phyloP scores from a whole-genome alignment of 2,888 invertebrate genomes.

The Thumatha senex region DNA sequence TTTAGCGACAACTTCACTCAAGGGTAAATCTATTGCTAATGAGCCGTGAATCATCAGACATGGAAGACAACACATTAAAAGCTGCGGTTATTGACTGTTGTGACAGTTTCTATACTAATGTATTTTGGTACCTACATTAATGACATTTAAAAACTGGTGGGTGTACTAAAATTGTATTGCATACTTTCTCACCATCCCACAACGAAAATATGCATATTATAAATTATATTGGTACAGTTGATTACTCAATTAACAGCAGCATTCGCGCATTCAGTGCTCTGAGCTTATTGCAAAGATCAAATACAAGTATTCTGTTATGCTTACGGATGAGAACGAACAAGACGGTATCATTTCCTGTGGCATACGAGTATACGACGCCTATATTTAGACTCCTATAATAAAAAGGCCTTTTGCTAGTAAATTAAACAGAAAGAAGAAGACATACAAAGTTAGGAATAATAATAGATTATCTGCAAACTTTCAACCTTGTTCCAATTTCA shows the following conservation, averaged over 20 bases:
- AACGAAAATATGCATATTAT: too few species aligned
- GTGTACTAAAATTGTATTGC: too few species aligned
- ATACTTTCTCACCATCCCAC: too few species aligned
- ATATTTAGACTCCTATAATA: neutral
- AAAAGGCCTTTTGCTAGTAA: too few species aligned
- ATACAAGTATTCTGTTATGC: neutral
- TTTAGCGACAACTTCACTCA: conserved; percentile 3
- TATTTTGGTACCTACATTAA: too few species aligned
- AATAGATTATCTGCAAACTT: neutral
- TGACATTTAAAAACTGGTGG: too few species aligned
- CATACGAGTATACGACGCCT: neutral
- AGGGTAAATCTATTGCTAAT: conserved; percentile 1
- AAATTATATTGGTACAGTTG: too few species aligned
- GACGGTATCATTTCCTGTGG: conserved; percentile 1
- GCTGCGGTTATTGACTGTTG: neutral
- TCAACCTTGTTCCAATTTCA: conserved; percentile 1
- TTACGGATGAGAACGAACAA: neutral
- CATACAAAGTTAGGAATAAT: neutral
- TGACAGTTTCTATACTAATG: neutral
- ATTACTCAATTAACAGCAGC: too few species aligned
- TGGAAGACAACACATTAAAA: neutral
- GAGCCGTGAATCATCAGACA: neutral
- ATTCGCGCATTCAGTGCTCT: neutral
- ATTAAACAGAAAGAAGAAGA: too few species aligned
- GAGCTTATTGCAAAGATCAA: neutral